These are phyloP conservation scores for Philereme vetulata DNA, from an alignment of 2,888 invertebrate genomes.

Conservation along the genomic window DNA sequence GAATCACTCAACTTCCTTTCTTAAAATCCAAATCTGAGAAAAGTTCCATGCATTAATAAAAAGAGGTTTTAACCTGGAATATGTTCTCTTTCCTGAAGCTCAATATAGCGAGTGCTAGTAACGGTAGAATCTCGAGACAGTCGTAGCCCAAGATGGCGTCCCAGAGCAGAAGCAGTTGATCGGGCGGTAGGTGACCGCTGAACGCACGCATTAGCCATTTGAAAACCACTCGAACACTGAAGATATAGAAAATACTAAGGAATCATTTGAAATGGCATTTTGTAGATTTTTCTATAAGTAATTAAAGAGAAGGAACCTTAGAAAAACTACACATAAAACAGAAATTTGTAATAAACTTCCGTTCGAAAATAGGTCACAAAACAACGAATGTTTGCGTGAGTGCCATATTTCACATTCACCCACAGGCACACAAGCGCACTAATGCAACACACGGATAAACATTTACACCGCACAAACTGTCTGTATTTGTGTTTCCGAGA, in stretches of 20 bases:
- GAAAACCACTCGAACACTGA: slow-evolving; percentile 94
- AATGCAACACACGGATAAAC: no score
- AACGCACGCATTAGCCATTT: slow-evolving; percentile 99
- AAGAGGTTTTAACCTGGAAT: slow-evolving; percentile 72
- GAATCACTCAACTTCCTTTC: no score
- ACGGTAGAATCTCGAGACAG: slow-evolving; percentile 93
- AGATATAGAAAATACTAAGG: slow-evolving; percentile 21
- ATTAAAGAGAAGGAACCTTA: no score
- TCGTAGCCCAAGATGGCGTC: slow-evolving; percentile 96
- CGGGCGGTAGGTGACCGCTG: slow-evolving; percentile 96
- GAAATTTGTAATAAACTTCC: no score
- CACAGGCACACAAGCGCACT: no score
- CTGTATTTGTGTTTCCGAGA: no score
- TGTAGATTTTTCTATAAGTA: no score
- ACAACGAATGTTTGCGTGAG: no score
- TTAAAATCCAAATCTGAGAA: not conserved
- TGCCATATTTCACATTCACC: no score
- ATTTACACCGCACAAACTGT: no score
- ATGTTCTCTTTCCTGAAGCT: slow-evolving; percentile 94
- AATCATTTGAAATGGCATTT: not conserved
- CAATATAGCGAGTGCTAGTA: slow-evolving; percentile 93
- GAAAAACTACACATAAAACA: no score
- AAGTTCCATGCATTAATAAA: not conserved
- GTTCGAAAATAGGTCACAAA: no score
- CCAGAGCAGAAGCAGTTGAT: slow-evolving; percentile 96